Base-by-base conservation (phyloP, 2,888 invertebrate species). In the Hydrotaea cyrtoneurina region DNA sequence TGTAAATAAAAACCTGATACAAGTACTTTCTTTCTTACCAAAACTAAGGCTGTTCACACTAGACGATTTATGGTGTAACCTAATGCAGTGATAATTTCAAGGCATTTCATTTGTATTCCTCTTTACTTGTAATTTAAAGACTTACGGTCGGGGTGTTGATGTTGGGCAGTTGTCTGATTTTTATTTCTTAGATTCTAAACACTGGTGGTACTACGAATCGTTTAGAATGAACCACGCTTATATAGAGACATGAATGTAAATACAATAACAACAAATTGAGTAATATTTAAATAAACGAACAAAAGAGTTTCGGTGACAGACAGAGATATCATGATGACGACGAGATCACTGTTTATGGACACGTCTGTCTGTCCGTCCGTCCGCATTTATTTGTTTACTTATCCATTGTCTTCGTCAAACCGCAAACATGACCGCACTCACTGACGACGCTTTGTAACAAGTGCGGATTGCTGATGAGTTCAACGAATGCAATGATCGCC, bases 401-500 rank as follows among this genome's bases (percentile, higher is more conserved):
- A 31, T 5, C 0, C 23, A 59, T 59, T 59, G 59, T n/a, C 59
- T 59, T 17, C 8, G 21, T 7, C 26, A 23, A 59, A 59, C 59
- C 15, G 15, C 59, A 59, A 59, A 55, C 8, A 21, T 21, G 10
- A 7, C 55, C 19, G 10, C 55, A 11, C 21, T 21, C 55, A 19
- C 5, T 53, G 17, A 53, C 55, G 53, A 53, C 77, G 46, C 26
- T 19, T 39, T n/a, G 17, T 62, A 64, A 72, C 71, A 79, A 82
- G 57, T 64, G 72, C 43, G 17, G 36, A 39, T 66, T 8, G n/a
- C 50, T 53, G 31, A 21, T 26, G 53, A 8, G 13, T 79, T 82
- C 78, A 82, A 64, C 79, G 75, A 69, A 78, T 80, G 50, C 66
- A 74, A 79, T 31, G 31, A 31, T 81, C 69, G 43, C 23, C 69